Conservation (phyloP, 2,797 vertebrate species). For the Aselliscus stoliczkanus region DNA sequence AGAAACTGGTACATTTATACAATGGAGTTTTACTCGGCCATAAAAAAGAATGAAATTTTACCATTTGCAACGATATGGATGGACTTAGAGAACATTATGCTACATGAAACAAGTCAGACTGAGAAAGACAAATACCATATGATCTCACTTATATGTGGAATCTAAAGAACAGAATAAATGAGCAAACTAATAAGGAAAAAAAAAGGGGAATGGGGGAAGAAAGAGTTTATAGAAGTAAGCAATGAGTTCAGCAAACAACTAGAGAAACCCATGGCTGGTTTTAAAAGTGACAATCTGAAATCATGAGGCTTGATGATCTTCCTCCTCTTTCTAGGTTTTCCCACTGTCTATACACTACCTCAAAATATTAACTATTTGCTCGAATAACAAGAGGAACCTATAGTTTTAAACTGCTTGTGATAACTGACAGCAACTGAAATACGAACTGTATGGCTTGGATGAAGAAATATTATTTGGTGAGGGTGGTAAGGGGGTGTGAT, state of each 20-base stretch:
- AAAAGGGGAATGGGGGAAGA: not conserved
- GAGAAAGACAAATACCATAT: too few species aligned
- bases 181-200: not conserved
- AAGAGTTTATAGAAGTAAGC: not conserved
- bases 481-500: not conserved
- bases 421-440: not conserved
- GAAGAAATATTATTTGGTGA: not conserved
- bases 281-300: not conserved
- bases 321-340: not conserved
- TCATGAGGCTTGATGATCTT: not conserved
- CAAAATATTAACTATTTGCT: not conserved
- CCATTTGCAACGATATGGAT: too few species aligned
- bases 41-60: too few species aligned
- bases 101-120: too few species aligned
- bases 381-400: not conserved
- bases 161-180: too few species aligned
- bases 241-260: not conserved
- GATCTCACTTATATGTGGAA: too few species aligned
- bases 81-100: too few species aligned
- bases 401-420: not conserved
- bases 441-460: not conserved
- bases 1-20: too few species aligned
- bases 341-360: not conserved
- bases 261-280: not conserved
- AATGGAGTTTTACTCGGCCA: too few species aligned